Evolutionary conservation across 2,797 vertebrate genomes (phyloP), one percentile per base, ranked within the genome.

Genomic region (Eulemur mongoz): DNA sequence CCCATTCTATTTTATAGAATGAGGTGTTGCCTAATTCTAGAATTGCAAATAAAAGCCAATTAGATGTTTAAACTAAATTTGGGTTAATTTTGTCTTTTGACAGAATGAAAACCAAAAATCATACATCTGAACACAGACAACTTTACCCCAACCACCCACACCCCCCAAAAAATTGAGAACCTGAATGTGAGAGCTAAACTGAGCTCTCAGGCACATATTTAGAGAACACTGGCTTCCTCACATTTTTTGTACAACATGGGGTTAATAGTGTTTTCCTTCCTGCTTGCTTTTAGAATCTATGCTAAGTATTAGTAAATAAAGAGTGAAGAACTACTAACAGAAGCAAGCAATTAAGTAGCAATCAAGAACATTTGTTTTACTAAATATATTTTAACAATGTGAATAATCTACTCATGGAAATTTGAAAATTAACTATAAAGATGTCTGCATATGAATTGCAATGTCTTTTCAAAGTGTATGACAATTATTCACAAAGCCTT

Each of bases 381-480:
- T 89, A 35, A 70, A 93, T 20, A 15, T 86, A 88, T 54, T 81
- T 92, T 92, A 45, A 93, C 8, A 85, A 65, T 79, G 23, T 86
- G 17, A 13, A 65, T 50, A 50, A 79, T 87, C 20, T 83, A 4
- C 14, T 17, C 63, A 15, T 59, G 30, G 70, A 75, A 38, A 83
- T 48, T 25, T 45, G 27, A 84, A 18, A 59, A 90, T 48, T 65
- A 5, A 83, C 23, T 70, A 0, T 40, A 38, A 78, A 95, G 4
- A 69, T 91, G 93, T 93, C 7, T 82, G 4, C 52, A 52, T 12
- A 80, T 81, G 20, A 59, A 76, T 48, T 79, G 13, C 45, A 81
- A 65, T 32, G 75, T 69, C 8, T 54, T 85, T 89, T 94, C 32
- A 75, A 95, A 4, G 18, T 59, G 43, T 14, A 25, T 12, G 13